Evolutionary conservation across 2,797 vertebrate species (phyloP).

Genomic region (Chaunax sp.): DNA sequence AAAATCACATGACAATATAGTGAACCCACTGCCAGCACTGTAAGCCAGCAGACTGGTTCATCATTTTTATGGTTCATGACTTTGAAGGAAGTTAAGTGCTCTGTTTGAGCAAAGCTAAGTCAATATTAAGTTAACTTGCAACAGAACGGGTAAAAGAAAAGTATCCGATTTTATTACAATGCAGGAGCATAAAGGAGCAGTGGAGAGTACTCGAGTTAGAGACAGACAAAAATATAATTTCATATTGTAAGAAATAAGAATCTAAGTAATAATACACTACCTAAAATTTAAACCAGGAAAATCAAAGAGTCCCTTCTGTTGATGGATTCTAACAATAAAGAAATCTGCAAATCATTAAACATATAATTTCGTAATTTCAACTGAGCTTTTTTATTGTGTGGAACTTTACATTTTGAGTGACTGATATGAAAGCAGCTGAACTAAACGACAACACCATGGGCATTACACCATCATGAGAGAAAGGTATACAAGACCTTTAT

Average conservation of each 20-base stretch:
- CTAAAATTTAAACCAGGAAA: background rate
- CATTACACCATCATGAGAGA: too few species aligned
- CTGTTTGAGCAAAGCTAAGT: conserved; percentile 50
- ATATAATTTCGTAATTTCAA: background rate
- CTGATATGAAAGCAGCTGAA: background rate
- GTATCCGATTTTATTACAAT: conserved; percentile 35
- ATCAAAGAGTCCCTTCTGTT: background rate
- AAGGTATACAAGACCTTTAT: too few species aligned
- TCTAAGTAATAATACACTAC: background rate
- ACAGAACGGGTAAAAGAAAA: conserved; percentile 10
- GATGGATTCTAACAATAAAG: background rate
- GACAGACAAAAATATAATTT: conserved; percentile 2
- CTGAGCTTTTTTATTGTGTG: background rate
- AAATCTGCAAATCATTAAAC: background rate
- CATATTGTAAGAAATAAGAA: conserved; percentile 6
- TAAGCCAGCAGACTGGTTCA: conserved; percentile 19
- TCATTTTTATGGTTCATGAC: conserved; percentile 65
- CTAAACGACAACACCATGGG: background rate
- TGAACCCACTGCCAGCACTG: conserved; percentile 10
- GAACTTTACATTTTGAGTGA: background rate
- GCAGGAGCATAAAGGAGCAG: conserved; percentile 1
- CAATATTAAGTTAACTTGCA: conserved; percentile 65
- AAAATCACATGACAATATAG: conserved; percentile 20
- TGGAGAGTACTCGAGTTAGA: conserved; percentile 13
- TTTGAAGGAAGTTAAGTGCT: conserved; percentile 49